Conservation (phyloP, 2,888 invertebrate genomes). For the Habroteleia sp. region DNA sequence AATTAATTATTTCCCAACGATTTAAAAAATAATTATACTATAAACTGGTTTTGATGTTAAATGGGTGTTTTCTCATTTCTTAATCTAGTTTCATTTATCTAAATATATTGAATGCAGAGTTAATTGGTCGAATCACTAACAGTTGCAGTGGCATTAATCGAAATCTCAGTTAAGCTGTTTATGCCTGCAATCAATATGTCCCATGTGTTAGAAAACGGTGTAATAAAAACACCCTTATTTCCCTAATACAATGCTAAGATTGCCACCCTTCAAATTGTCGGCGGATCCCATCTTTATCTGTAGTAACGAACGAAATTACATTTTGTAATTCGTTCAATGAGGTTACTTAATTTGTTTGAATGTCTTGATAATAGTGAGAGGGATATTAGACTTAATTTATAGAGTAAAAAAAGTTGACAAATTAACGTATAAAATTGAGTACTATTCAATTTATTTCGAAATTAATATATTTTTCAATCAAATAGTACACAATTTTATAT, state of each 20-base stretch:
- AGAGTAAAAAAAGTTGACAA: no score
- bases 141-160: conserved; percentile 22
- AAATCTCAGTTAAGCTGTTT: conserved; percentile 64
- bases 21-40: no score
- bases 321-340: conserved; percentile 36
- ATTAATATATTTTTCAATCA: no score
- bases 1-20: no score
- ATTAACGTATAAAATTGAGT: no score
- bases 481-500: no score
- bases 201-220: conserved; percentile 63
- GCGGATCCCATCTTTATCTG: conserved; percentile 14
- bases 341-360: conserved; percentile 30
- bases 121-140: conserved; percentile 40
- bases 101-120: conserved; percentile 34
- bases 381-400: conserved; percentile 21
- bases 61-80: no score
- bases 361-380: conserved; percentile 3
- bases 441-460: no score
- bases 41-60: no score
- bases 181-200: conserved; percentile 64
- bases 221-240: conserved; percentile 60
- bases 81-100: no score
- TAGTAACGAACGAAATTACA: conserved; percentile 28
- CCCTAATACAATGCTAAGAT: conserved; percentile 44
- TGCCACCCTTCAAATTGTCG: conserved; percentile 12